These are phyloP conservation scores for Speoplatyrhinus poulsoni DNA, from an alignment of 2,113 vertebrate genomes.

Conservation along the genomic window DNA sequence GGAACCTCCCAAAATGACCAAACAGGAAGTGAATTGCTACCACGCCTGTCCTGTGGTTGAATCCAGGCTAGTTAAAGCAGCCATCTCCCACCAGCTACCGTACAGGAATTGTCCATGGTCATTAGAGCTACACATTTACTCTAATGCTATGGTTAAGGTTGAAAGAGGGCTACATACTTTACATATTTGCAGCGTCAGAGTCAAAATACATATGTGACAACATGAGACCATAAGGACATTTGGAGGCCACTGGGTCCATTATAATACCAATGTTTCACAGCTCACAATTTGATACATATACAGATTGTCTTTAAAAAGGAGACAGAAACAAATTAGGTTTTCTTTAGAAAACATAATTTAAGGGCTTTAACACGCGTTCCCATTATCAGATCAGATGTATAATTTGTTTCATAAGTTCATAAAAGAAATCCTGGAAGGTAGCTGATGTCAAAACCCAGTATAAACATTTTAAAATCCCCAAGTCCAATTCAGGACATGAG, in stretches of 20 bases:
- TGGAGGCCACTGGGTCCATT: background rate
- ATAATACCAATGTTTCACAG: constrained; percentile 9
- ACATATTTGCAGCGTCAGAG: background rate
- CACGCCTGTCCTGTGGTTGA: constrained; percentile 54
- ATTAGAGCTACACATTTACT: constrained; percentile 22
- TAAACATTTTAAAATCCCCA: constrained; percentile 26
- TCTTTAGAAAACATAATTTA: constrained; percentile 10
- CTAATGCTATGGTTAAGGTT: constrained; percentile 3
- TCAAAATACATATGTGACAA: too few relatives aligned
- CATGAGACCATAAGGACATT: constrained; percentile 7
- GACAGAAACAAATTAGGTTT: constrained; percentile 12
- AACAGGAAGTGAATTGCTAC: constrained; percentile 64
- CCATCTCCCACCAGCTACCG: constrained; percentile 41
- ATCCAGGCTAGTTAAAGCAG: constrained; percentile 12
- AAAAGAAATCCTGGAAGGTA: constrained; percentile 45
- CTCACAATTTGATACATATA: constrained; percentile 12
- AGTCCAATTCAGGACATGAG: constrained; percentile 37
- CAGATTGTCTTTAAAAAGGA: constrained; percentile 1
- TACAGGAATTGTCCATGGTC: constrained; percentile 18
- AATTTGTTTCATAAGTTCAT: constrained; percentile 14
- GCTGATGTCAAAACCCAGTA: constrained; percentile 30
- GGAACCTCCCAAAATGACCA: constrained; percentile 29
- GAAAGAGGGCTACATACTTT: constrained; percentile 9
- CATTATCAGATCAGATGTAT: constrained; percentile 11
- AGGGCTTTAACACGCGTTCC: background rate